Conservation (phyloP, 2,888 invertebrate genomes). For the Philereme transversata region DNA sequence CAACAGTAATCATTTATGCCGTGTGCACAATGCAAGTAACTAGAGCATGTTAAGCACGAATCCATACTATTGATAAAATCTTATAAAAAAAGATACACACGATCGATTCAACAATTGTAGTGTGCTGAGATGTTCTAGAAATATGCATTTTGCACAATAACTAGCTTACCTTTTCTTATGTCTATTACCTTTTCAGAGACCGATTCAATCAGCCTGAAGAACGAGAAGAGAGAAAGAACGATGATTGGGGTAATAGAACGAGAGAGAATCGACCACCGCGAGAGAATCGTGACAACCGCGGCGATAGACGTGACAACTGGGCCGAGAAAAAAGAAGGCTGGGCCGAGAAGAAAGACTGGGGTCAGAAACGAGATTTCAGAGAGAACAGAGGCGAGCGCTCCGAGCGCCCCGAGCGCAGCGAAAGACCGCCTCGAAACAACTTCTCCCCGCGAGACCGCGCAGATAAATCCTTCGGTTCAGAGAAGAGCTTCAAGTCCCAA, state of each 20-base stretch:
- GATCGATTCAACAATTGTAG: conserved; percentile 1
- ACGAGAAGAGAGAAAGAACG: conserved; percentile 54
- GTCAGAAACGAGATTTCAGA: conserved; percentile 44
- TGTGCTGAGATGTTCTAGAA: conserved; percentile 8
- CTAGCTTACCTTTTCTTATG: conserved; percentile 1
- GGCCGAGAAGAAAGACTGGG: conserved; percentile 48
- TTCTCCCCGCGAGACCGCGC: conserved; percentile 70
- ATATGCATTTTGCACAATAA: conserved; percentile 9
- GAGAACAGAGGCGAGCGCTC: conserved; percentile 44
- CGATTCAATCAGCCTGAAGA: conserved; percentile 58
- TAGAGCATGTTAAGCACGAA: conserved; percentile 25
- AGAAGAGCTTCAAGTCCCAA: conserved; percentile 60
- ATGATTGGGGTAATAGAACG: conserved; percentile 54
- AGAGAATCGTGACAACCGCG: conserved; percentile 45
- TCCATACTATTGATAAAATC: conserved; percentile 13
- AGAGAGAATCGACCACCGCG: conserved; percentile 30
- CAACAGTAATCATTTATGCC: conserved; percentile 11
- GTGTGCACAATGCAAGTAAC: conserved; percentile 24
- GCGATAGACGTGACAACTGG: conserved; percentile 46
- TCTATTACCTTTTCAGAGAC: conserved; percentile 39
- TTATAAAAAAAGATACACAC: conserved; percentile 9
- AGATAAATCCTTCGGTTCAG: conserved; percentile 60
- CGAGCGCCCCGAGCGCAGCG: conserved; percentile 39
- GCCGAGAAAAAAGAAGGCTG: conserved; percentile 48
- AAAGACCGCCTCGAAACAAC: conserved; percentile 57